These are phyloP conservation scores for Agonopterix heracliana DNA, from an alignment of 2,888 invertebrate species.

Conservation along the genomic window DNA sequence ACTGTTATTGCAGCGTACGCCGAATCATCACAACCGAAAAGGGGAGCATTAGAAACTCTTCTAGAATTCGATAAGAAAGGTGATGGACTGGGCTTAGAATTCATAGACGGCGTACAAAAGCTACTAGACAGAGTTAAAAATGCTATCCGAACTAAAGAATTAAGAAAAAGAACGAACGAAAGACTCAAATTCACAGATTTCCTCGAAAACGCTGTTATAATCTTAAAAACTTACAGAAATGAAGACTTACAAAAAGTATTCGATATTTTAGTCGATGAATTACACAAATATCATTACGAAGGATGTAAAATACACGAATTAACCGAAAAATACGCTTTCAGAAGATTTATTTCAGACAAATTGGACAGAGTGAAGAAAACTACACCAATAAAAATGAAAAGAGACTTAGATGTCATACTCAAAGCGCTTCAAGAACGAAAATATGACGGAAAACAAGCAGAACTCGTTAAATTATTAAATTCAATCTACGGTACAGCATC, in stretches of 20 bases:
- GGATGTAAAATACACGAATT: constrained; percentile 34
- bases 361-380: constrained; percentile 21
- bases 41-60: constrained; percentile 41
- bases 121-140: constrained; percentile 31
- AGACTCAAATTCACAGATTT: constrained; percentile 34
- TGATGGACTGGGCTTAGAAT: constrained; percentile 23
- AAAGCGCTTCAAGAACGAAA: constrained; percentile 15
- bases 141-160: constrained; percentile 13
- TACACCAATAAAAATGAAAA: constrained; percentile 20
- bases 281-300: constrained; percentile 30
- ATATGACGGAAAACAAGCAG: constrained; percentile 10
- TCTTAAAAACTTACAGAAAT: constrained; percentile 30
- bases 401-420: constrained; percentile 16
- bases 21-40: too few relatives aligned
- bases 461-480: constrained; percentile 30
- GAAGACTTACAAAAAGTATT: constrained; percentile 31
- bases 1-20: too few relatives aligned
- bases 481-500: constrained; percentile 29
- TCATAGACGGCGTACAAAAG: constrained; percentile 32
- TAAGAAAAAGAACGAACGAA: background rate
- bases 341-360: constrained; percentile 22
- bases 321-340: constrained; percentile 19
- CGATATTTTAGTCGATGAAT: constrained; percentile 26
- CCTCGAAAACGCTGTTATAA: constrained; percentile 21
- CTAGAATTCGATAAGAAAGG: constrained; percentile 36